Evolutionary conservation across 2,113 vertebrate genomes (phyloP).

Genomic region (Phrynosoma blainvillii): DNA sequence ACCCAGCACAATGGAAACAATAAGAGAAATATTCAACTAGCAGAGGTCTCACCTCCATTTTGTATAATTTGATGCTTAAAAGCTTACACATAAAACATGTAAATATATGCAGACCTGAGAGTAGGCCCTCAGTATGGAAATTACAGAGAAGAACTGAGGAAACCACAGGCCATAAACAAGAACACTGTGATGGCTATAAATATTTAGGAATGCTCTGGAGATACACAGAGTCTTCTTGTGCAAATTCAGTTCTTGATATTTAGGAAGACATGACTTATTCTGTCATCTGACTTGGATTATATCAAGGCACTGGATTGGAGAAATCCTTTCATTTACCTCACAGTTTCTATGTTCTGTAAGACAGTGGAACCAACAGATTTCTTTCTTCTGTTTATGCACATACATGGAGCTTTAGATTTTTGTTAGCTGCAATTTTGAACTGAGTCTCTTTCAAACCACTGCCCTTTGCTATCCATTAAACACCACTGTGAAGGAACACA

Average conservation of each 20-base stretch:
- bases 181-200: constrained; percentile 71
- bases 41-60: constrained; percentile 81
- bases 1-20: constrained; percentile 61
- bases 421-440: constrained; percentile 21
- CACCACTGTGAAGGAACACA: constrained; percentile 16
- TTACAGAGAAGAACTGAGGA: constrained; percentile 68
- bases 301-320: constrained; percentile 44
- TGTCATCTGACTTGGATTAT: constrained; percentile 20
- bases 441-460: constrained; percentile 22
- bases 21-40: constrained; percentile 72
- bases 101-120: constrained; percentile 82
- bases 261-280: constrained; percentile 53
- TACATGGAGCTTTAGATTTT: constrained; percentile 2
- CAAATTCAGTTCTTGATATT: constrained; percentile 63
- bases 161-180: constrained; percentile 68
- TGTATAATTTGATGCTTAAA: constrained; percentile 82
- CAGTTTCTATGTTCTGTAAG: constrained; percentile 30
- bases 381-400: constrained; percentile 30
- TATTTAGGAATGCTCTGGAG: constrained; percentile 63
- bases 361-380: constrained; percentile 44
- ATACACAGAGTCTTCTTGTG: constrained; percentile 61
- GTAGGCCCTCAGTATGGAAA: constrained; percentile 76
- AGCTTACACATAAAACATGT: constrained; percentile 81
- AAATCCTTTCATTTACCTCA: constrained; percentile 35
- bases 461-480: constrained; percentile 36